Percentiles rank a stretch among this genome's conserved stretches.
Evolutionary conservation across 2,113 vertebrate species (phyloP).

Genomic region (Cathartes aura): DNA sequence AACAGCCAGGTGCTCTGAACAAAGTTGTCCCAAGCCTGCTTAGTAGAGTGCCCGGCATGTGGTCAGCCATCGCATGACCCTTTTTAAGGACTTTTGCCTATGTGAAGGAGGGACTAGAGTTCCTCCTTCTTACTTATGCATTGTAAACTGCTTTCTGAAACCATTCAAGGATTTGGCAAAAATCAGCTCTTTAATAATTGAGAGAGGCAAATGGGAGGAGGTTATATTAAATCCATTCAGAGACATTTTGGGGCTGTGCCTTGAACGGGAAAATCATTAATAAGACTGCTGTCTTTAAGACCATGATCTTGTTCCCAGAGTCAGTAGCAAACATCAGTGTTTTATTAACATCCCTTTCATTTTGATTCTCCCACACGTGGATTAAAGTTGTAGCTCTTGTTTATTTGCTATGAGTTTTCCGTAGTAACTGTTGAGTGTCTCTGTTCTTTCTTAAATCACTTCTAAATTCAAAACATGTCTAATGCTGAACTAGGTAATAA

Average conservation of each 20-base stretch:
- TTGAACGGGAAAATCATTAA: background rate
- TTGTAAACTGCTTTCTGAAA: background rate
- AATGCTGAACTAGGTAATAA: conserved; percentile 86
- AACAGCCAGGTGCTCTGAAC: background rate
- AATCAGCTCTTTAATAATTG: background rate
- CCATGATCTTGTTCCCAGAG: background rate
- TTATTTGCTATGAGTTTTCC: background rate
- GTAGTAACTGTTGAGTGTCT: background rate
- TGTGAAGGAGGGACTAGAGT: background rate
- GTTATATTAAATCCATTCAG: background rate
- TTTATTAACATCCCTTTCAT: background rate
- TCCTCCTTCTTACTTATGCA: background rate
- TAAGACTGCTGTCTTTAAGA: background rate
- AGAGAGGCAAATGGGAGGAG: background rate
- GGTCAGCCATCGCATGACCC: background rate
- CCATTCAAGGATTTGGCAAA: background rate
- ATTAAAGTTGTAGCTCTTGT: background rate
- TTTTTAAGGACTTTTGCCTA: background rate
- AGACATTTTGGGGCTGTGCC: background rate
- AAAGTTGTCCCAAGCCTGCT: background rate
- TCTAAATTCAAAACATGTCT: background rate
- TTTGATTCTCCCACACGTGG: background rate
- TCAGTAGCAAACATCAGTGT: background rate
- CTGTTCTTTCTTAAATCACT: background rate
- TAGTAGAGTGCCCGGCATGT: background rate